Percentiles rank a stretch among this genome's conserved stretches.
Evolutionary conservation across 2,888 invertebrate species (phyloP).

Genomic region (Drosophila testacea): DNA sequence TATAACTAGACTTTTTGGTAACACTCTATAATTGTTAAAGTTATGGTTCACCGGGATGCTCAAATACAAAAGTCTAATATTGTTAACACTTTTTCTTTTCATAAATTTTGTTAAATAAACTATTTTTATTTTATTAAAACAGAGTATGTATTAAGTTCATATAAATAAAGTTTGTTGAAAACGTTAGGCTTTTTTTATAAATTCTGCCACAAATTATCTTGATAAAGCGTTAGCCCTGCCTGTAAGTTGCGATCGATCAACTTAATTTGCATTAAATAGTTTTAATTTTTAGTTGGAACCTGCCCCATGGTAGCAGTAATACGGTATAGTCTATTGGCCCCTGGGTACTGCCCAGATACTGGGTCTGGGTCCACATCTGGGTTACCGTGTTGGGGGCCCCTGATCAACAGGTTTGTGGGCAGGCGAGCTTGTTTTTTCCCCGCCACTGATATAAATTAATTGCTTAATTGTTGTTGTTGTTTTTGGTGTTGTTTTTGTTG

Average conservation of each 20-base stretch:
- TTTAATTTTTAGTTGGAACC: slow-evolving; percentile 1
- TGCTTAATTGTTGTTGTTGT: slow-evolving; percentile 68
- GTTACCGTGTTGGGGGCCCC: slow-evolving; percentile 35
- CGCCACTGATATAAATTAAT: slow-evolving; percentile 73
- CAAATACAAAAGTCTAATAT: too few relatives aligned
- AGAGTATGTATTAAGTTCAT: too few relatives aligned
- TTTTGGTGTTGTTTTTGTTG: slow-evolving; percentile 35
- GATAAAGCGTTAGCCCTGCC: too few relatives aligned
- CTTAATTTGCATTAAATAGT: slow-evolving; percentile 27
- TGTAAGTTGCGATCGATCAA: slow-evolving; percentile 14
- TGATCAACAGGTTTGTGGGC: slow-evolving; percentile 71
- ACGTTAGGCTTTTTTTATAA: too few relatives aligned
- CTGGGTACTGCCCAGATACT: slow-evolving; percentile 44
- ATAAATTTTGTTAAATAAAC: too few relatives aligned
- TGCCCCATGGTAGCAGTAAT: not conserved
- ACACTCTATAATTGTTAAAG: too few relatives aligned
- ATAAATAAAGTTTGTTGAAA: too few relatives aligned
- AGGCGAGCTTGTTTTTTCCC: slow-evolving; percentile 64
- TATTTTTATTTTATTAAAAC: too few relatives aligned
- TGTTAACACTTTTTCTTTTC: too few relatives aligned
- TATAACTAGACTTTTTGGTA: too few relatives aligned
- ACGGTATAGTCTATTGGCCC: slow-evolving; percentile 1
- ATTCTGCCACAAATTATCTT: too few relatives aligned
- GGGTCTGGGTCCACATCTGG: slow-evolving; percentile 38
- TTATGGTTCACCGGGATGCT: too few relatives aligned